These are phyloP conservation scores for Pteronotus mesoamericanus DNA, from an alignment of 2,797 vertebrate species.

Conservation along the genomic window DNA sequence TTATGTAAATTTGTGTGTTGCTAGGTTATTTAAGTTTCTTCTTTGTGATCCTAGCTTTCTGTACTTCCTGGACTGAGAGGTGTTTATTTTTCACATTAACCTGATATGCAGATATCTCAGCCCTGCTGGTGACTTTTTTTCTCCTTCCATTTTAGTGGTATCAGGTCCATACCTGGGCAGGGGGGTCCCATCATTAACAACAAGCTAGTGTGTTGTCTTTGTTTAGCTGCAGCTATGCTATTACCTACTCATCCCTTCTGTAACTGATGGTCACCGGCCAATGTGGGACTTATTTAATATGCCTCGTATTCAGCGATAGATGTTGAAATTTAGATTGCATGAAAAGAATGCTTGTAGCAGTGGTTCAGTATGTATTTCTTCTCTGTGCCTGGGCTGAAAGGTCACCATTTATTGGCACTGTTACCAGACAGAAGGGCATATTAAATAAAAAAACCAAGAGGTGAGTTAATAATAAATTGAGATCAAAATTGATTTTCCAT, in stretches of 20 bases:
- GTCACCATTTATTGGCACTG: not conserved
- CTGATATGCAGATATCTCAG: not conserved
- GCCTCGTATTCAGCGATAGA: not conserved
- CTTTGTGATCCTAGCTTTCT: not conserved
- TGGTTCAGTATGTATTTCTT: not conserved
- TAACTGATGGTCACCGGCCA: not conserved
- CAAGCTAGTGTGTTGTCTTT: not conserved
- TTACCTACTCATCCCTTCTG: not conserved
- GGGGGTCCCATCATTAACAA: not conserved
- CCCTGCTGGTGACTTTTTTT: not conserved
- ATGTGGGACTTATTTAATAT: not conserved
- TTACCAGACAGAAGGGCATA: not conserved
- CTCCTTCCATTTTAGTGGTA: not conserved
- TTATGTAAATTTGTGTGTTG: not conserved
- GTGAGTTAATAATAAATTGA: not conserved
- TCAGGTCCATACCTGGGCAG: not conserved
- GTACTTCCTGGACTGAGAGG: not conserved
- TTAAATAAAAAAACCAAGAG: not conserved
- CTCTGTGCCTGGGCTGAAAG: not conserved
- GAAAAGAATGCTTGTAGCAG: not conserved
- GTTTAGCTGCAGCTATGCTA: not conserved
- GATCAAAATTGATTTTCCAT: not conserved
- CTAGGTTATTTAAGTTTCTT: slow-evolving; percentile 20
- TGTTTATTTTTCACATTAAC: not conserved
- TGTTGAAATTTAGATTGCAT: slow-evolving; percentile 2